Percentiles rank a stretch among this genome's conserved stretches.
These are phyloP conservation scores for Globodera rostochiensis DNA, from an alignment of 1,140 invertebrate genomes.

Conservation along the genomic window DNA sequence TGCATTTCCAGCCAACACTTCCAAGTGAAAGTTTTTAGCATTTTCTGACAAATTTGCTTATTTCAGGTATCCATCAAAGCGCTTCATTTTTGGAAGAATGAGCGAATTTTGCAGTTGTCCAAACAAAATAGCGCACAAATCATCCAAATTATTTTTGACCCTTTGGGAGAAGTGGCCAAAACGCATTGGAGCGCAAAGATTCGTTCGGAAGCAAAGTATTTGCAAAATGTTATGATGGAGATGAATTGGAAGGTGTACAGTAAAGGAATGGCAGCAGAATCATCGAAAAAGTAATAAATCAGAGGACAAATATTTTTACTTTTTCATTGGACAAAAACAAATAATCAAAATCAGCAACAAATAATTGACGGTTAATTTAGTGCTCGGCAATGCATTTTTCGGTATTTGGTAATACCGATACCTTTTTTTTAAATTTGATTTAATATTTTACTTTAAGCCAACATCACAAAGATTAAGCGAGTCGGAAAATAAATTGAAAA, in stretches of 20 bases:
- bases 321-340: too few species aligned
- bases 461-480: too few species aligned
- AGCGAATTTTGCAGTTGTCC: conserved; percentile 1
- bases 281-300: neutral
- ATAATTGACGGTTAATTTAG: too few species aligned
- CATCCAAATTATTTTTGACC: conserved; percentile 3
- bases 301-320: neutral
- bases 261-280: neutral
- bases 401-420: too few species aligned
- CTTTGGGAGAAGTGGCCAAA: neutral
- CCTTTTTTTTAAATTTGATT: too few species aligned
- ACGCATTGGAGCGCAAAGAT: conserved; percentile 20
- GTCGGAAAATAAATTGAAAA: too few species aligned
- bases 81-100: conserved; percentile 23
- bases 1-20: conserved; percentile 16
- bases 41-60: neutral
- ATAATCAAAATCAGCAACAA: too few species aligned
- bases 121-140: neutral
- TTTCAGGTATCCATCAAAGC: conserved; percentile 6
- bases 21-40: conserved; percentile 4
- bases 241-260: conserved; percentile 19
- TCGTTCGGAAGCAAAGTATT: conserved; percentile 1
- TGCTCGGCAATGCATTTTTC: too few species aligned
- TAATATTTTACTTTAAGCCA: too few species aligned
- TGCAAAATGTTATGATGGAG: conserved; percentile 19